A percentile compares a stretch with the other conserved stretches of the same genome.
These are phyloP conservation scores for Tineola bisselliella DNA, from an alignment of 2,888 invertebrate genomes.

Conservation along the genomic window DNA sequence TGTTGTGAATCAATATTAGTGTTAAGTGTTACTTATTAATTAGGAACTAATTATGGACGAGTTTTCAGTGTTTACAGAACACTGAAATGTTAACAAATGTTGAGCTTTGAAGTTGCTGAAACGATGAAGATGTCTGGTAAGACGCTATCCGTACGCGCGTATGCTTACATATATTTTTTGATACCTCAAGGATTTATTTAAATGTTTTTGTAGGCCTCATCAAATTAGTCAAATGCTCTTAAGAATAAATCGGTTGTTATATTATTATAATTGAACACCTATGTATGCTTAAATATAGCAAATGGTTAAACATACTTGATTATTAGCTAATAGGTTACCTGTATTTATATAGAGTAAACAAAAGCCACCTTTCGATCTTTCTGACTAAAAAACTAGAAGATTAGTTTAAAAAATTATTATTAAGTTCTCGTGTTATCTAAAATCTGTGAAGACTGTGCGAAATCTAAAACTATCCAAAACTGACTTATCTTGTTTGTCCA, in stretches of 20 bases:
- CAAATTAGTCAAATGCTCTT: no score
- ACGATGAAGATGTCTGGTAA: conserved; percentile 64
- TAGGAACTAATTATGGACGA: conserved; percentile 17
- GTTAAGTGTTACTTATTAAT: neutral
- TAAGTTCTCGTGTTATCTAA: conserved; percentile 32
- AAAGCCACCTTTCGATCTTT: neutral
- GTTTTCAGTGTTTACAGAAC: neutral
- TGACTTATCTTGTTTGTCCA: conserved; percentile 23
- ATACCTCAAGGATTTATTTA: no score
- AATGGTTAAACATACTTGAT: no score
- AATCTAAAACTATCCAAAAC: conserved; percentile 26
- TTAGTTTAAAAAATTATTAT: neutral
- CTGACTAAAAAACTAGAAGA: neutral
- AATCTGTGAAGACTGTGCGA: conserved; percentile 54
- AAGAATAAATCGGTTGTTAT: no score
- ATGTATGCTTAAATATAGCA: no score
- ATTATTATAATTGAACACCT: no score
- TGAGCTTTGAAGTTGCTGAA: conserved; percentile 15
- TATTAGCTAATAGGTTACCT: conserved; percentile 4
- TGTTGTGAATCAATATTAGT: conserved; percentile 7
- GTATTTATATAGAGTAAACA: conserved; percentile 19
- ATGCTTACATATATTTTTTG: no score
- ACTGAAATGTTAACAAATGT: conserved; percentile 13
- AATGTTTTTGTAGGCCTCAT: no score
- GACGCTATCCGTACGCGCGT: conserved; percentile 21